Evolutionary conservation across 2,888 invertebrate species (phyloP), one percentile per base, ranked within the genome.

Genomic region (Cryptocephalus primarius): DNA sequence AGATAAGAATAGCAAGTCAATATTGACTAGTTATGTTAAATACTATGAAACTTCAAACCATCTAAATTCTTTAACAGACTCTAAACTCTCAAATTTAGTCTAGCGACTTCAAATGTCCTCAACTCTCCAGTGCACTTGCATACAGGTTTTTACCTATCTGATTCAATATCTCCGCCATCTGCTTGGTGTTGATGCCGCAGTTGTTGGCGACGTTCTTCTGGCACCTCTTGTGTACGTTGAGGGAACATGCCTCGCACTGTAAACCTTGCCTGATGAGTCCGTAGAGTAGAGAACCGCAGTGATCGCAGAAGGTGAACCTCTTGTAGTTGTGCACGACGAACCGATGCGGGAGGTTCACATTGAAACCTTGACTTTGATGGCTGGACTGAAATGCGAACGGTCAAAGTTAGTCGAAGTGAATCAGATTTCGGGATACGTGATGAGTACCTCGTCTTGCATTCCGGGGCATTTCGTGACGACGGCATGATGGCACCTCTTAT

Each of bases 131-230:
- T n/a, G n/a, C n/a, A n/a, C n/a, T n/a, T n/a, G n/a, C n/a, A n/a
- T n/a, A n/a, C n/a, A n/a, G n/a, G n/a, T n/a, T n/a, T n/a, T n/a
- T 87, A 66, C 95, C 95, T 74, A 97, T 85, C 66, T 85, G 83
- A 65, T 82, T 85, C 59, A 97, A 79, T 60, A 95, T 87, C 68
- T 90, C 88, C 4, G 94, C 96, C 91, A 99, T 88, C 72, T 85
- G 83, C 72, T 94, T 92, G 46, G 93, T 91, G 75, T 99, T 91
- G 71, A 96, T 93, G 63, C 99, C 97, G 73, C 99, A 99, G 72
- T 95, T 97, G 75, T 97, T 97, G 51, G 97, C 96, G 53, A 99
- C 97, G 74, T 99, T 99, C 73, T 93, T 93, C 75, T 95, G 91
- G 73, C 99, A 99, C 48, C 97, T 82, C 72, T 97, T 97, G 77